phyloP scores from a whole-genome alignment of 2,888 invertebrate genomes.

The Coelopa pilipes region DNA sequence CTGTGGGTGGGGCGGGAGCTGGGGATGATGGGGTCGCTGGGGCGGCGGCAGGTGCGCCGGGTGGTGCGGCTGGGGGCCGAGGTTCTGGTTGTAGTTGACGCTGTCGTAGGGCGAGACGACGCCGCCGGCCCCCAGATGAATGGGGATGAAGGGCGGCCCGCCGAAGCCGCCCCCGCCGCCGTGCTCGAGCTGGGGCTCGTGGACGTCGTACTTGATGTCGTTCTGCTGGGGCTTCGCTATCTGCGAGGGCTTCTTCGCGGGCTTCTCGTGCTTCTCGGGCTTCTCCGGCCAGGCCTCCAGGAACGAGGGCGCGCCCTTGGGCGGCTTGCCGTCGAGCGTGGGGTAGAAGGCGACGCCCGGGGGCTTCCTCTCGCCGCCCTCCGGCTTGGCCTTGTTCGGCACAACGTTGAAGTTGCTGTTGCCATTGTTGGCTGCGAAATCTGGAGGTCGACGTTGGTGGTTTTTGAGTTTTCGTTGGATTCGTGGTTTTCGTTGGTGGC shows the following conservation, averaged over 20 bases:
- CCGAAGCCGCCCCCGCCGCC: constrained; percentile 28
- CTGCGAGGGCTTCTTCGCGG: constrained; percentile 55
- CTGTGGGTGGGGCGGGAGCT: constrained; percentile 48
- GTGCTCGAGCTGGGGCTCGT: constrained; percentile 57
- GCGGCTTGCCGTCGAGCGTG: constrained; percentile 64
- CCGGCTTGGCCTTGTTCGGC: constrained; percentile 39
- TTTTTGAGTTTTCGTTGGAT: constrained; percentile 41
- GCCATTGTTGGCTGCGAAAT: constrained; percentile 44
- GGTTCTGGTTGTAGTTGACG: constrained; percentile 60
- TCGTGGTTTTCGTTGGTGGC: constrained; percentile 45
- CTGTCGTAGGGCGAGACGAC: constrained; percentile 64
- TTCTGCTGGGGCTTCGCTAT: constrained; percentile 52
- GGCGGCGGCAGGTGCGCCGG: constrained; percentile 1
- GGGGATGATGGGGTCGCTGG: constrained; percentile 33
- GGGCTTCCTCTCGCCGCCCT: constrained; percentile 53
- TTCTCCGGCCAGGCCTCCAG: constrained; percentile 45
- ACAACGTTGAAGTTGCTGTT: constrained; percentile 42
- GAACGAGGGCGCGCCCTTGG: constrained; percentile 52
- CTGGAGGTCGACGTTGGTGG: constrained; percentile 17
- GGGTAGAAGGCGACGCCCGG: constrained; percentile 61
- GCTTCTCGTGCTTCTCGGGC: constrained; percentile 58
- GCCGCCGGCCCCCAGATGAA: constrained; percentile 43
- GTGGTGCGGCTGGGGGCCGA: constrained; percentile 43
- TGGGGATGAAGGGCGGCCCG: constrained; percentile 45
- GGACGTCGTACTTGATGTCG: constrained; percentile 63